Evolutionary conservation across 2,797 vertebrate species (phyloP), one percentile per base, ranked within the genome.

Genomic region (Neosalanx taihuensis): DNA sequence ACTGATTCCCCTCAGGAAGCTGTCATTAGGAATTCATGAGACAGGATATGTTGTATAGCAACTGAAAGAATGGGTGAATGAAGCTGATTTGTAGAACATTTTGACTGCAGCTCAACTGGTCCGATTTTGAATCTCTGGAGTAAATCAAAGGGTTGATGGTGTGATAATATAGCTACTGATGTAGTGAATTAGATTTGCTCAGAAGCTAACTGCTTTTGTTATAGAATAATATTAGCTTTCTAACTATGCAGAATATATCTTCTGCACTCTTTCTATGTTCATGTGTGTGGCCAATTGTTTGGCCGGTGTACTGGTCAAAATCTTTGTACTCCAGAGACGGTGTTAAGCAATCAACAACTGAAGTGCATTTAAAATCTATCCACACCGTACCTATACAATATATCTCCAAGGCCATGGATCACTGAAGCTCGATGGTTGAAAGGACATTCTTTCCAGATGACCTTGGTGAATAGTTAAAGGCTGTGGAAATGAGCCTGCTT

Each of bases 401-500:
- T 46, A 61, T 74, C 10, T 3, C 68, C 41, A 37, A 66, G 41
- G 64, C 23, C 23, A 18, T 35, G 33, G 31, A 58, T 74, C 18
- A 3, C 68, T 56, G 29, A n/a, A 15, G 51, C 12, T 23, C 23
- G 6, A 4, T 61, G 61, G 63, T 60, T 41, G 30, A 73, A 71
- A n/a, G 35, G 64, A 72, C 62, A 57, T 59, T 65, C 72, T 81
- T 51, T 33, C 35, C 29, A 49, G 65, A 71, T 73, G 60, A 72
- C 73, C 83, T 73, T 80, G 72, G 76, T 85, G 35, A 90, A 89
- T 90, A 86, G 88, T 87, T 89, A 85, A 85, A 82, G 79, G 56
- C 51, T 23, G 60, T 64, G 73, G 82, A 81, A 83, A 77, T 74
- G 67, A 83, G 72, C 29, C 69, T 53, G 68, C 71, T 63, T 64